Base-by-base conservation (phyloP, 2,888 invertebrate species). In the Agrotis exclamationis region DNA sequence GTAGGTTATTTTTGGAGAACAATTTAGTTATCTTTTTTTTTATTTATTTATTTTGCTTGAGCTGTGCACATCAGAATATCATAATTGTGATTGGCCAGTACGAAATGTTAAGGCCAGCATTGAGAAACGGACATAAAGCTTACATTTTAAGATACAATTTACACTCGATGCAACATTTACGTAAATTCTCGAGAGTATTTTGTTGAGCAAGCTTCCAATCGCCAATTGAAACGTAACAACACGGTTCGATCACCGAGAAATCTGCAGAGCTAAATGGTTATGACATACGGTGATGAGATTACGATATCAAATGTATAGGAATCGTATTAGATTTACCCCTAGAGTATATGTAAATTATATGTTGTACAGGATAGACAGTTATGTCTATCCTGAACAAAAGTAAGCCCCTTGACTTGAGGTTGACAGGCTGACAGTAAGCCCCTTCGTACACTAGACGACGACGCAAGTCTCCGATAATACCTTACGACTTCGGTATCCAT, bases 131-230 rank as follows among this genome's bases (percentile, higher is more conserved):
- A 28, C 20, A 59, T 39, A 58, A 44, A 33, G 22, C 6, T 54
- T 53, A 50, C 22, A 39, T 22, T 54, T 20, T 14, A 48, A 59
- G 48, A 33, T 56, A 50, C 33, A 77, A 33, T 77, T 56, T 56
- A 68, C 16, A 22, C 20, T 39, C 59, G 24, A 70, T 47, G 59
- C 48, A 74, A 74, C 57, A 47, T 74, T 73, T 64, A 59, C 63
- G 57, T 72, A 28, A 50, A 79, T 44, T 58, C 44, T 75, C 24
- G 22, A 48, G 72, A 16, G 59, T 45, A 51, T 56, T 56, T 22
- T 47, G 16, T 75, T 79, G 64, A 64, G 54, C 39, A 79, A 74
- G n/a, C n/a, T 22, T 56, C 5, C 54, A 56, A 50, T 70, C 24
- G 13, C 45, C 24, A 39, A 70, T 60, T 56, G 71, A 48, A 70